Conservation (phyloP, 2,113 vertebrate species). For the Cisticola juncidis region DNA sequence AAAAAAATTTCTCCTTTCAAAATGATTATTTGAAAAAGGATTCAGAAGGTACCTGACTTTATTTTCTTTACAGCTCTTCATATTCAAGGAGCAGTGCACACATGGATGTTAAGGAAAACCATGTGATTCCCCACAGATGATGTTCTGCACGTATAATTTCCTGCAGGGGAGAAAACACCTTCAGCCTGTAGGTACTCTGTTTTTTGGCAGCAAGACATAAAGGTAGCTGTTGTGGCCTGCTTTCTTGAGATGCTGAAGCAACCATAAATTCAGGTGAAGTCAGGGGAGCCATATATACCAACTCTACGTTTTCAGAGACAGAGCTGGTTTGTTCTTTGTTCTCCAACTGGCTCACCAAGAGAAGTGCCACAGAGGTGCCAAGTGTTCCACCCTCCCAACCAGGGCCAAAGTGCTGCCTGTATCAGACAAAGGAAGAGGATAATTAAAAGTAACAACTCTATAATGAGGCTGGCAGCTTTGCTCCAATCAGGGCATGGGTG, state of each 20-base stretch:
- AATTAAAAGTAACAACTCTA: neutral
- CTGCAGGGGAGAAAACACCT: neutral
- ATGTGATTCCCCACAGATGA: neutral
- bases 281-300: fast-evolving
- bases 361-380: neutral
- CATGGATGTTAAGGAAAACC: neutral
- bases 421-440: neutral
- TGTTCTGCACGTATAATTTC: neutral
- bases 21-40: neutral
- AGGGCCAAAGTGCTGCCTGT: neutral
- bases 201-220: neutral
- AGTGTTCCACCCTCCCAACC: neutral
- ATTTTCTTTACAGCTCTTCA: neutral
- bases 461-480: neutral
- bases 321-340: neutral
- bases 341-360: neutral
- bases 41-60: neutral
- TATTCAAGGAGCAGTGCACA: neutral
- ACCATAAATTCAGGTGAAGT: neutral
- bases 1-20: neutral
- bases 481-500: neutral
- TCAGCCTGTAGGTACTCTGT: neutral
- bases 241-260: neutral
- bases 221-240: neutral
- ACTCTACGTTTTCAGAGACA: neutral